phyloP scores from a whole-genome alignment of 2,113 vertebrate genomes.

The Anarrhichthys ocellatus region DNA sequence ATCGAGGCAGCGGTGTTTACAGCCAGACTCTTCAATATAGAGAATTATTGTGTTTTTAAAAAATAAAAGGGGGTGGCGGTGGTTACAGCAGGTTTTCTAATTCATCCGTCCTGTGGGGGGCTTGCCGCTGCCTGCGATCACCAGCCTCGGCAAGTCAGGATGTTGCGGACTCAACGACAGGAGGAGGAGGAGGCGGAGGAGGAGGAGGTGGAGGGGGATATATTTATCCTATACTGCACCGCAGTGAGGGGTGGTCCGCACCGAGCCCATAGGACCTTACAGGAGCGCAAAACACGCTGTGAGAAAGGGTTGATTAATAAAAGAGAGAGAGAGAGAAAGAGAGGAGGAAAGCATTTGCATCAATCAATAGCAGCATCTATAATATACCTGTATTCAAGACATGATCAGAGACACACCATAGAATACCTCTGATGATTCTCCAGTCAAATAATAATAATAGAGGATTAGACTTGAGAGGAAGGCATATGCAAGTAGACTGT shows the following conservation, averaged over 20 bases:
- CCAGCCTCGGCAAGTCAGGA: constrained; percentile 78
- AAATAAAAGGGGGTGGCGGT: constrained; percentile 26
- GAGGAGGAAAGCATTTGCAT: neutral
- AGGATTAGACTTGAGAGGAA: neutral
- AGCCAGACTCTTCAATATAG: constrained; percentile 51
- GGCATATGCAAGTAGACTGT: neutral
- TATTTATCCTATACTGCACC: constrained; percentile 83
- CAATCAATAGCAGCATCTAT: neutral
- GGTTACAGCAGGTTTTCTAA: constrained; percentile 65
- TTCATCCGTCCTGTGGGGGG: constrained; percentile 81
- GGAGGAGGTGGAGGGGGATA: constrained; percentile 59
- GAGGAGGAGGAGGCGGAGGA: constrained; percentile 58
- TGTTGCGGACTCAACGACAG: constrained; percentile 77
- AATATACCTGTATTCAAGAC: neutral
- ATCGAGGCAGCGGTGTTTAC: constrained; percentile 45
- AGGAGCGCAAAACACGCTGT: constrained; percentile 20
- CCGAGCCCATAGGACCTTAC: constrained; percentile 57
- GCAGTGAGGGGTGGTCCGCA: constrained; percentile 80
- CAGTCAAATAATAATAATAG: neutral
- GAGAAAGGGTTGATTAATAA: constrained; percentile 13
- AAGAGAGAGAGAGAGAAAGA: neutral
- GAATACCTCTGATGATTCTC: neutral
- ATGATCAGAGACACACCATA: neutral
- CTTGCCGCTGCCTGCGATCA: constrained; percentile 73
- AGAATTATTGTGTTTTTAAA: constrained; percentile 33